Base-by-base conservation (phyloP, 2,797 vertebrate genomes). In the Okamejei kenojei region DNA sequence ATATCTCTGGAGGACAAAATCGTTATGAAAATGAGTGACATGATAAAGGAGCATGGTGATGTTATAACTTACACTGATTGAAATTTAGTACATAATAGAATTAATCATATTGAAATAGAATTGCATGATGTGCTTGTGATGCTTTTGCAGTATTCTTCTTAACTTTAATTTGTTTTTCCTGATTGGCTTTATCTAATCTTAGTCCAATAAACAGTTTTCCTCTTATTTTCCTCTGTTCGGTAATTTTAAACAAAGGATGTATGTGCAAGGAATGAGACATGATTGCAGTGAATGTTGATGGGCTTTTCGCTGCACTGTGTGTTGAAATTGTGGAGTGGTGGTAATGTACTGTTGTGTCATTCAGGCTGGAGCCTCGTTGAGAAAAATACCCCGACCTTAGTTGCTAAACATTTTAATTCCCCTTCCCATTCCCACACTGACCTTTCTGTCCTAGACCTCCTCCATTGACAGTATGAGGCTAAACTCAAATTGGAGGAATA, bases 21-120 rank as follows among this genome's bases (percentile, higher is more conserved):
- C 11, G 6, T 73, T 92, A 26, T 54, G 68, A 58, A 73, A 76
- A 92, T 76, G 23, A 92, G 71, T 54, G 45, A 76, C 38, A 92
- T 92, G 71, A 76, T 88, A 58, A 74, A 76, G 38, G 38, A 76
- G 29, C 32, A 58, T 71, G 68, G 84, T 32, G 35, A 88, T 21
- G 63, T n/a, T 35, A 35, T 63, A 88, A 88, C 84, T 88, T 88
- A 68, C n/a, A 88, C 84, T 88, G 84, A 88, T 88, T 88, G 84
- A 65, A 68, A 63, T 88, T 88, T 88, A 68, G 84, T 8, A 68
- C 84, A 88, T 68, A 88, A 68, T 88, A 88, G 84, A 88, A 88
- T 35, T 88, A 35, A 58, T 68, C 61, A 68, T 88, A 88, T 68
- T 68, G 61, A 88, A 86, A 88, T 32, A 88, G 58, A 65, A 63